phyloP scores from a whole-genome alignment of 2,888 invertebrate species.

The Dyspetes luteomarginatus region DNA sequence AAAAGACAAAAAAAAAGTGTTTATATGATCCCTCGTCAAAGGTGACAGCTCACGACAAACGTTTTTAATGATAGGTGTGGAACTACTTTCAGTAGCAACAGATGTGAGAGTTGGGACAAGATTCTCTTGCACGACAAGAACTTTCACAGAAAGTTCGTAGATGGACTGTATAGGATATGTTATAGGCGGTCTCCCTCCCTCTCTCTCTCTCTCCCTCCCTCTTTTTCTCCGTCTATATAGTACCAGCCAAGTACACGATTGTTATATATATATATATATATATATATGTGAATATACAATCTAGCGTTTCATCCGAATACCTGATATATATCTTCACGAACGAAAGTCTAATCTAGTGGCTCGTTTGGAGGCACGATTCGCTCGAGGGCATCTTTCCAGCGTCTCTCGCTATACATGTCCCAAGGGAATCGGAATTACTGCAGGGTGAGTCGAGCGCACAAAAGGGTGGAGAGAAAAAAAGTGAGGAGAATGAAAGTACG shows the following conservation, averaged over 20 bases:
- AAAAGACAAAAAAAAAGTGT: neutral
- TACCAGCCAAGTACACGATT: neutral
- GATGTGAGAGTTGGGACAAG: constrained; percentile 41
- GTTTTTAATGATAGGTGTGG: constrained; percentile 20
- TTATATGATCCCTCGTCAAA: constrained; percentile 14
- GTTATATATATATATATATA: neutral
- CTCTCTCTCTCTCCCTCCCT: too few relatives aligned
- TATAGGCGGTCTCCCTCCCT: constrained; percentile 25
- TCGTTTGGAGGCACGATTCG: constrained; percentile 24
- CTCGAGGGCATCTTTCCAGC: constrained; percentile 21
- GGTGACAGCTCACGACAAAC: constrained; percentile 13
- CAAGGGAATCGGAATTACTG: constrained; percentile 13
- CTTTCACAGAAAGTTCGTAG: constrained; percentile 50
- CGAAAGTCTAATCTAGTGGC: constrained; percentile 11
- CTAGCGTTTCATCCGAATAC: constrained; percentile 26
- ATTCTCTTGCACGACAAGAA: constrained; percentile 46
- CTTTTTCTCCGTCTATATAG: too few relatives aligned
- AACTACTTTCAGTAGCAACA: constrained; percentile 26
- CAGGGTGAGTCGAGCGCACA: neutral
- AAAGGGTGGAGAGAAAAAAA: neutral
- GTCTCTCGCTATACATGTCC: neutral
- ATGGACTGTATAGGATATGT: constrained; percentile 1
- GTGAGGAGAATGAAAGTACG: neutral
- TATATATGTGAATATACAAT: constrained; percentile 24
- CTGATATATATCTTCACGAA: neutral